A percentile compares a stretch with the other conserved stretches of the same genome.
Evolutionary conservation across 2,797 vertebrate species (phyloP).

Genomic region (Melanotaenia maccullochi): DNA sequence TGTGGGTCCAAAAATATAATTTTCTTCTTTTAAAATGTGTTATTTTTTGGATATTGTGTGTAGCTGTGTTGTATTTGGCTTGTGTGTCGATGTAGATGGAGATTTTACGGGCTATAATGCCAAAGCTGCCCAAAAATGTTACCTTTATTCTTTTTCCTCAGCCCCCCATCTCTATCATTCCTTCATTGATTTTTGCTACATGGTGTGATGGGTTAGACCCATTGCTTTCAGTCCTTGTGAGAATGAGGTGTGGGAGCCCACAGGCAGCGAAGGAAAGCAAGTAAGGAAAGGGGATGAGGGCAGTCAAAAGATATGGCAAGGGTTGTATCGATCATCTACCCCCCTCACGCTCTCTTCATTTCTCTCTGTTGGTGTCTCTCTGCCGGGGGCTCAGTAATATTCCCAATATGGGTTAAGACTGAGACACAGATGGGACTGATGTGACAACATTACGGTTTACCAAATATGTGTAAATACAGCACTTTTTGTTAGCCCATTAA

Average conservation of each 20-base stretch:
- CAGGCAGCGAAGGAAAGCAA: conserved; percentile 25
- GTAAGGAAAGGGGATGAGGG: no score
- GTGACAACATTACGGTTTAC: conserved; percentile 61
- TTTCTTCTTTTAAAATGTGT: not conserved
- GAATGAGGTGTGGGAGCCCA: conserved; percentile 19
- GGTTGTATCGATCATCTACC: conserved; percentile 61
- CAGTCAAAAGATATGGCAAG: conserved; percentile 28
- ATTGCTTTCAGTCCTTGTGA: conserved; percentile 41
- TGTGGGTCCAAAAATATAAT: not conserved
- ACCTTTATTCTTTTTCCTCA: conserved; percentile 22
- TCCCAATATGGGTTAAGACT: conserved; percentile 68
- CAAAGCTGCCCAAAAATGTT: conserved; percentile 32
- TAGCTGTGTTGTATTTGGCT: not conserved
- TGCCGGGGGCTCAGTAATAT: conserved; percentile 58
- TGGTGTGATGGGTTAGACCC: conserved; percentile 62
- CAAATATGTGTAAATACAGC: conserved; percentile 64
- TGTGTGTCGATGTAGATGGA: conserved; percentile 15
- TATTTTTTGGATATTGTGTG: not conserved
- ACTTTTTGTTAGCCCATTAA: conserved; percentile 73
- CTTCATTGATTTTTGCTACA: conserved; percentile 68
- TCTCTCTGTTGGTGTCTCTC: conserved; percentile 11
- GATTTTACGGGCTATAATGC: conserved; percentile 12
- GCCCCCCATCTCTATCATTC: conserved; percentile 43
- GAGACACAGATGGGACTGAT: conserved; percentile 70
- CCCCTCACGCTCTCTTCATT: not conserved